phyloP scores from a whole-genome alignment of 2,888 invertebrate genomes.

The Sesamia inferens region DNA sequence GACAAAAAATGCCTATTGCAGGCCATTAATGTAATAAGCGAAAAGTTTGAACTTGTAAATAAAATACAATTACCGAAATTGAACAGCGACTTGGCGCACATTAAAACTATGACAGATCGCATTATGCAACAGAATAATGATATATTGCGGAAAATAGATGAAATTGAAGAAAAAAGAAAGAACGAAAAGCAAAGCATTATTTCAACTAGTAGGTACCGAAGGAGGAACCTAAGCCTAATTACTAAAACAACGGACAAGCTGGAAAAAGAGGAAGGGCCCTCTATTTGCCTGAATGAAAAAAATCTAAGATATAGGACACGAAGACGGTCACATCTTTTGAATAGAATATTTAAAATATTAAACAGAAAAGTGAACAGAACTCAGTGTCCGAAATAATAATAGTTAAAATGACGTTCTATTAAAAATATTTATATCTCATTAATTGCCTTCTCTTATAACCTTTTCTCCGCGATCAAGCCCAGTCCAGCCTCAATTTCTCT shows the following conservation, averaged over 20 bases:
- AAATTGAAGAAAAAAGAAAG: constrained; percentile 66
- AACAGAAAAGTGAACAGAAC: constrained; percentile 71
- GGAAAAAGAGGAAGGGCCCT: constrained; percentile 59
- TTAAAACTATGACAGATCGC: constrained; percentile 75
- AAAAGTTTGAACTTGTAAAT: constrained; percentile 81
- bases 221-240: constrained; percentile 66
- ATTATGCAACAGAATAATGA: constrained; percentile 79
- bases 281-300: constrained; percentile 67
- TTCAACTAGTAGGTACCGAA: constrained; percentile 64
- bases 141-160: constrained; percentile 74
- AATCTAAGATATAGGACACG: constrained; percentile 69
- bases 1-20: constrained; percentile 63
- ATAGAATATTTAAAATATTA: constrained; percentile 75
- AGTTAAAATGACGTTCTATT: constrained; percentile 32
- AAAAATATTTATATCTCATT: constrained; percentile 3
- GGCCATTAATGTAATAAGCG: constrained; percentile 71
- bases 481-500: neutral
- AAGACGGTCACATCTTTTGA: constrained; percentile 72
- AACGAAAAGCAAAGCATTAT: constrained; percentile 49
- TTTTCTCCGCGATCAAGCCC: neutral
- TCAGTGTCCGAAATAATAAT: constrained; percentile 53
- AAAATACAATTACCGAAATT: constrained; percentile 83
- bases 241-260: constrained; percentile 53
- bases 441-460: neutral
- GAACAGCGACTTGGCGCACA: constrained; percentile 74